Evolutionary conservation across 2,113 vertebrate genomes (phyloP), one percentile per base, ranked within the genome.

Genomic region (Grammomys surdaster): DNA sequence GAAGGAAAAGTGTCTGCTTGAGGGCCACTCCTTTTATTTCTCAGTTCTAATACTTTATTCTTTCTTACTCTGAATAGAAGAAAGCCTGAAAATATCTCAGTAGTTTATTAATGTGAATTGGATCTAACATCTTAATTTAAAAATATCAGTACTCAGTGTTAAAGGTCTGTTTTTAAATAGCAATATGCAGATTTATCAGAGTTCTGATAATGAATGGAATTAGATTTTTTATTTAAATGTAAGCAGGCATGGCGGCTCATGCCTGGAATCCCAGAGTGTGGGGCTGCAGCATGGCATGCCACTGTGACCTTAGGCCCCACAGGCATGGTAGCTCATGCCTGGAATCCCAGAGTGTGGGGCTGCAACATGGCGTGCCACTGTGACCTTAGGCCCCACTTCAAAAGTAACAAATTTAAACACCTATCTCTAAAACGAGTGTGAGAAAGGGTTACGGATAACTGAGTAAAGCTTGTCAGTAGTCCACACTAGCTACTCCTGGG

Each of bases 101-200:
- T 56, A 81, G 46, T 76, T 95, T 82, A 92, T 43, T 85, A 75
- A 89, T 82, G 43, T 94, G 67, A 92, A 82, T 60, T 88, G 87
- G 94, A 89, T 92, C 2, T 88, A 88, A 95, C 10, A 33, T 78
- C 67, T 40, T 95, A 84, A 92, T 60, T 96, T 92, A 72, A 91
- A 94, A 89, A 75, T 7, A 7, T 63, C 43, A 65, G 89, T 69
- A 91, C 77, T 92, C 90, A 96, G 89, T 96, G 81, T 95, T 97
- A 80, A 96, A 93, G 82, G 20, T 96, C 48, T 65, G 22, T 60
- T 88, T 90, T 92, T 88, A 78, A 97, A 28, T 77, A 84, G 89
- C 82, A 96, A 48, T 92, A 89, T 96, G 31, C 77, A 89, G 96
- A 87, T 73, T 92, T 33, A 65, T 84, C 92, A 60, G 48, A 94